These are phyloP conservation scores for Hyppa rectilinea DNA, from an alignment of 2,888 invertebrate genomes.

Conservation along the genomic window DNA sequence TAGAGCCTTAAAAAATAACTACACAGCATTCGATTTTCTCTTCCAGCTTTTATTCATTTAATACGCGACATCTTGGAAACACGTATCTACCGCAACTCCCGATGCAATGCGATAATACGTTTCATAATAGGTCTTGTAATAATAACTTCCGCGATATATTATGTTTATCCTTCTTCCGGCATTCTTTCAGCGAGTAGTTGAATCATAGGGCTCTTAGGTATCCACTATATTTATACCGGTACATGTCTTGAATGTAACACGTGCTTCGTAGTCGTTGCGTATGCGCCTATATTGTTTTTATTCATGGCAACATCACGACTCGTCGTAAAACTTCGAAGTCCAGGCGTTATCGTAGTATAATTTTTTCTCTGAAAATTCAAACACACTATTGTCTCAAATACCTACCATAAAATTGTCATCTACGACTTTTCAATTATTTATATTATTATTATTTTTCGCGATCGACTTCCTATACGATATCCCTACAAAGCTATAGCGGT, in stretches of 20 bases:
- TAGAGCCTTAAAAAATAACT: neutral
- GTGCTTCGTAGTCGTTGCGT: slow-evolving; percentile 23
- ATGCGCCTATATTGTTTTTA: slow-evolving; percentile 4
- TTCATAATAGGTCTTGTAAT: slow-evolving; percentile 48
- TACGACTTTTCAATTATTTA: neutral
- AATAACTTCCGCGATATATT: slow-evolving; percentile 44
- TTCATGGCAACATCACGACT: neutral
- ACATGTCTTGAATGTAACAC: slow-evolving; percentile 32
- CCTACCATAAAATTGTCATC: neutral
- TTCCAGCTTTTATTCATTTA: slow-evolving; percentile 5
- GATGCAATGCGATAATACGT: slow-evolving; percentile 36
- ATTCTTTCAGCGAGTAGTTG: slow-evolving; percentile 47
- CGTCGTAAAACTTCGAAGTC: neutral
- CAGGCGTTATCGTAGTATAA: neutral
- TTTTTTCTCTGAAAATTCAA: neutral
- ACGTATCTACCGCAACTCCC: slow-evolving; percentile 9
- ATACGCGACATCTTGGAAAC: slow-evolving; percentile 20
- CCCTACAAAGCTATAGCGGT: neutral
- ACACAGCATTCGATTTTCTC: neutral
- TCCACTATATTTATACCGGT: slow-evolving; percentile 52
- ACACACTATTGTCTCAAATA: neutral
- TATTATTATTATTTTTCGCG: neutral
- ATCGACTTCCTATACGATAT: slow-evolving; percentile 1
- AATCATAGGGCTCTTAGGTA: slow-evolving; percentile 44
- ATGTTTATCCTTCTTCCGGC: slow-evolving; percentile 54